phyloP scores from a whole-genome alignment of 1,140 invertebrate species.

The Psilanteris sp. region DNA sequence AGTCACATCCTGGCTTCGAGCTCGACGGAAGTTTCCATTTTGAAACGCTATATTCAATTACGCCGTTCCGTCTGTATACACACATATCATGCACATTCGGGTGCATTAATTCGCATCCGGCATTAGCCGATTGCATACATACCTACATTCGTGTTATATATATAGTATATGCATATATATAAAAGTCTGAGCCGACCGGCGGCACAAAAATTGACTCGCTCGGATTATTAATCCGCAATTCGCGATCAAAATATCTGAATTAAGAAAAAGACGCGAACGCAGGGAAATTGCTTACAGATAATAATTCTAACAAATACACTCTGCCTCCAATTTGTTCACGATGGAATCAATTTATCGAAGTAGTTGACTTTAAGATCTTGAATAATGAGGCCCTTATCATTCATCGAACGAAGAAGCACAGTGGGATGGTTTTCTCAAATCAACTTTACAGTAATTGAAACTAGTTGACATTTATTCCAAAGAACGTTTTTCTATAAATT shows the following conservation, averaged over 20 bases:
- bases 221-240: slow-evolving; percentile 48
- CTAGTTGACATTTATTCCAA: slow-evolving; percentile 25
- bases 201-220: no score
- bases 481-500: slow-evolving; percentile 23
- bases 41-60: slow-evolving; percentile 45
- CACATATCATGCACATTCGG: slow-evolving; percentile 45
- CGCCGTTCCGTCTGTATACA: slow-evolving; percentile 40
- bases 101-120: slow-evolving; percentile 25
- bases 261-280: slow-evolving; percentile 19
- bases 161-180: no score
- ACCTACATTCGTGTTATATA: no score
- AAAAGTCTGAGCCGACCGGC: no score
- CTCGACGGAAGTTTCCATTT: slow-evolving; percentile 51
- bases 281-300: slow-evolving; percentile 46
- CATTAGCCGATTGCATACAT: slow-evolving; percentile 50
- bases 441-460: slow-evolving; percentile 48
- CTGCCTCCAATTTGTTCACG: slow-evolving; percentile 36
- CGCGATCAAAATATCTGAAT: slow-evolving; percentile 46
- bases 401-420: slow-evolving; percentile 35
- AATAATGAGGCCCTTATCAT: slow-evolving; percentile 60
- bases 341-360: slow-evolving; percentile 55
- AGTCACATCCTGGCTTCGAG: slow-evolving; percentile 50
- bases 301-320: slow-evolving; percentile 53
- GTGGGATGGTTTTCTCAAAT: slow-evolving; percentile 43
- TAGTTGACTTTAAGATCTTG: slow-evolving; percentile 58